Base-by-base conservation (phyloP, 2,888 invertebrate species). In the Erebia epiphron region DNA sequence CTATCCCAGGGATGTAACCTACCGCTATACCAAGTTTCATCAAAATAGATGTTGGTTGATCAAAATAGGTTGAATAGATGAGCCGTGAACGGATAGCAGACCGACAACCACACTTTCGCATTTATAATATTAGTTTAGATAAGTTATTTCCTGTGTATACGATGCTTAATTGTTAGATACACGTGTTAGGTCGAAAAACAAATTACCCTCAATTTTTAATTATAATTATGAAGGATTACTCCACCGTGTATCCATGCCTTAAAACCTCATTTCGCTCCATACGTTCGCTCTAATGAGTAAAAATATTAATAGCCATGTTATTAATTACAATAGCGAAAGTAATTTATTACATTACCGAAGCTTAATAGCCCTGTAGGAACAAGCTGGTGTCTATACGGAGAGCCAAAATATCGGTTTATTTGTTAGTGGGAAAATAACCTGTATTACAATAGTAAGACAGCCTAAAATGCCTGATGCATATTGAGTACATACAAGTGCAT, bases 291-390 rank as follows among this genome's bases (percentile, higher is more conserved):
- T 81, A 80, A 81, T 78, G 81, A 79, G 78, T 78, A 80, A 79
- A 79, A 81, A 79, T 81, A 80, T 79, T 79, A 81, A 80, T 80
- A 78, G 78, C 77, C 72, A 63, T 63, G 74, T 73, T 78, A 80
- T 79, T 80, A 79, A 81, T 79, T 81, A 79, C 78, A 76, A 78
- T 79, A 75, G 77, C 76, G 54, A 69, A 70, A 73, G 77, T 74
- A 76, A 80, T 80, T 80, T 75, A 78, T 77, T 78, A 75, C 75
- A 65, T 71, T 75, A 74, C 77, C 75, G 74, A 75, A 73, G 75
- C 76, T 77, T 79, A 77, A 79, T 80, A 76, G 75, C 73, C 67
- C 72, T 70, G 74, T 71, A 71, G 70, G 49, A 60, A 66, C 71
- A 69, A 64, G 67, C 69, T 72, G 57, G 61, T 68, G 71, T 69